Conservation (phyloP, 2,113 vertebrate species). For the Falco punctatus region DNA sequence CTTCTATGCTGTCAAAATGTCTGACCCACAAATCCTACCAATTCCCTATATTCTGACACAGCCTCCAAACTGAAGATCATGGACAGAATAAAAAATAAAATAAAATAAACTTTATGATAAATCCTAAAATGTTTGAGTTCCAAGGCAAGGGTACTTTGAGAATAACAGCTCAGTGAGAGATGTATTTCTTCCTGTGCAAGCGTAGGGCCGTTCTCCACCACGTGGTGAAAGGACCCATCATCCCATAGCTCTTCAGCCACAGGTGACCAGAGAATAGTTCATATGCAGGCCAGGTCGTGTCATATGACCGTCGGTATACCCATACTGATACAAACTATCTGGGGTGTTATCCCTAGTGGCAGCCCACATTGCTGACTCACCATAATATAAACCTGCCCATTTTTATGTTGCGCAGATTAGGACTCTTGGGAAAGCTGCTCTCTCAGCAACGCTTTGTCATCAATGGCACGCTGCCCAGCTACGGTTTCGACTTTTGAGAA, state of each 20-base stretch:
- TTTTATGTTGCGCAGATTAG: neutral
- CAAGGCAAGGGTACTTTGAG: neutral
- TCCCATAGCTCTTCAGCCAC: neutral
- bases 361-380: neutral
- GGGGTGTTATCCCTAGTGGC: neutral
- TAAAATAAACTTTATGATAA: neutral
- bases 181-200: neutral
- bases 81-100: neutral
- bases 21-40: neutral
- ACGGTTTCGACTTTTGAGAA: neutral
- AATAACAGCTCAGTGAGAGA: neutral
- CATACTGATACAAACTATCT: neutral
- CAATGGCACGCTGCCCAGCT: neutral
- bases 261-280: neutral
- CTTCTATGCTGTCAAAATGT: neutral
- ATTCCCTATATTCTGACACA: neutral
- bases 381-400: neutral
- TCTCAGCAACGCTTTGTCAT: neutral
- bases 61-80: accelerated
- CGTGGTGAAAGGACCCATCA: neutral
- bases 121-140: neutral
- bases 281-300: neutral
- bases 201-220: neutral
- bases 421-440: neutral
- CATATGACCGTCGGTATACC: accelerated